These are phyloP conservation scores for Coccyzus lansbergi DNA, from an alignment of 2,797 vertebrate genomes.

Conservation along the genomic window DNA sequence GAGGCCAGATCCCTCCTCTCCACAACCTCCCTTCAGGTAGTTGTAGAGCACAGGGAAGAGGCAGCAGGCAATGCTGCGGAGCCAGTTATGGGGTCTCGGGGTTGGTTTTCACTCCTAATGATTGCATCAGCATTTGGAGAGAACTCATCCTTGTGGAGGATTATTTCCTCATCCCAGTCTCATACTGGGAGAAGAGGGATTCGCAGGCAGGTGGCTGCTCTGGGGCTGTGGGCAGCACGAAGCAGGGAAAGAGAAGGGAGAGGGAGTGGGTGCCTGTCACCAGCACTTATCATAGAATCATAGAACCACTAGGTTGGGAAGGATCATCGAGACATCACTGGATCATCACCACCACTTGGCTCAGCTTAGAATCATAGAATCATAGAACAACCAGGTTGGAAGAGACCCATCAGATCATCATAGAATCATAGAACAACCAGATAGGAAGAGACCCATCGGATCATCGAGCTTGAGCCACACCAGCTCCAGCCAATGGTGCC, in stretches of 20 bases:
- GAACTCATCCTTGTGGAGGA: not conserved
- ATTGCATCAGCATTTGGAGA: not conserved
- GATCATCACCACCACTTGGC: too few species aligned
- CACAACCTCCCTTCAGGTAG: too few species aligned
- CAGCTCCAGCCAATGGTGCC: not conserved
- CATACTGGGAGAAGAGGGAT: not conserved
- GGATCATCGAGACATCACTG: too few species aligned
- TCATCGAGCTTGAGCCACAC: not conserved
- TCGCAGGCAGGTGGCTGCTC: not conserved
- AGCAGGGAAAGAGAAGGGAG: not conserved
- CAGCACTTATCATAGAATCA: too few species aligned
- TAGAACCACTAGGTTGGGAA: too few species aligned
- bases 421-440: too few species aligned
- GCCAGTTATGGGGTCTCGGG: accelerated
- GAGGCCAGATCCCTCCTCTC: too few species aligned
- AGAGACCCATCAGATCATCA: too few species aligned
- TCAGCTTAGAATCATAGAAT: too few species aligned
- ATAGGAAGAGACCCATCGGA: too few species aligned
- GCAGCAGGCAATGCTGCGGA: not conserved
- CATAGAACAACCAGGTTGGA: too few species aligned
- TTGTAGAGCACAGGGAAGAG: not conserved
- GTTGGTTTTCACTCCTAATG: not conserved
- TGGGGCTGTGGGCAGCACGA: not conserved
- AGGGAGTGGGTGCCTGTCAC: not conserved
- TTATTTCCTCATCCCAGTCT: not conserved